Percentiles rank a stretch among this genome's conserved stretches.
Conservation (phyloP, 2,113 vertebrate genomes). For the Miniopterus natalensis region DNA sequence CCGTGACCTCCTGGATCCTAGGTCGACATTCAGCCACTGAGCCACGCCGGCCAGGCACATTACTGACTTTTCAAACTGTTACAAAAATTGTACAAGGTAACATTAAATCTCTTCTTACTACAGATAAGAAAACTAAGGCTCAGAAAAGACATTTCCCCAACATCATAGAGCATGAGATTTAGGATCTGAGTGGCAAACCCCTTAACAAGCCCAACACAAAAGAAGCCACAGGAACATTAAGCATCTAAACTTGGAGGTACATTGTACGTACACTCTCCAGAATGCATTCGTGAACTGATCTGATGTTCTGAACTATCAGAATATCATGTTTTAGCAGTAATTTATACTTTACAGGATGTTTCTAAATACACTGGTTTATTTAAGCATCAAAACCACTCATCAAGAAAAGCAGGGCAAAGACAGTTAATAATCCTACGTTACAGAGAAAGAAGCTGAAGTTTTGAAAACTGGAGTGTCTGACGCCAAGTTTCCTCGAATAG, state of each 20-base stretch:
- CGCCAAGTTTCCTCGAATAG: neutral
- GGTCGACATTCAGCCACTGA: too few relatives aligned
- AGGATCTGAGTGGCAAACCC: neutral
- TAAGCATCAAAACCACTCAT: neutral
- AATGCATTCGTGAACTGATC: neutral
- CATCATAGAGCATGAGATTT: neutral
- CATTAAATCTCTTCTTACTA: neutral
- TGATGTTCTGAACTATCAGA: neutral
- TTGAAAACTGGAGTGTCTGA: neutral
- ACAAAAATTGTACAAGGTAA: neutral
- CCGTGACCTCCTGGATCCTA: too few relatives aligned
- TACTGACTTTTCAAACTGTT: neutral
- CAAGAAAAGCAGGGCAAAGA: neutral
- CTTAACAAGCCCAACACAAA: neutral
- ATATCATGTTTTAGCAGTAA: neutral
- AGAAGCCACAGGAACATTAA: neutral
- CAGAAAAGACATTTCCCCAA: neutral
- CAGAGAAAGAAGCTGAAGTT: neutral
- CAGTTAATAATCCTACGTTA: neutral
- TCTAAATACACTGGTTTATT: neutral
- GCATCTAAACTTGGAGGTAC: neutral
- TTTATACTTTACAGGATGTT: neutral
- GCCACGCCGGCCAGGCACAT: too few relatives aligned
- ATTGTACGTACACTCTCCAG: neutral
- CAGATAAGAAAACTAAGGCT: neutral